phyloP scores from a whole-genome alignment of 1,140 invertebrate genomes.

The Apis cerana region DNA sequence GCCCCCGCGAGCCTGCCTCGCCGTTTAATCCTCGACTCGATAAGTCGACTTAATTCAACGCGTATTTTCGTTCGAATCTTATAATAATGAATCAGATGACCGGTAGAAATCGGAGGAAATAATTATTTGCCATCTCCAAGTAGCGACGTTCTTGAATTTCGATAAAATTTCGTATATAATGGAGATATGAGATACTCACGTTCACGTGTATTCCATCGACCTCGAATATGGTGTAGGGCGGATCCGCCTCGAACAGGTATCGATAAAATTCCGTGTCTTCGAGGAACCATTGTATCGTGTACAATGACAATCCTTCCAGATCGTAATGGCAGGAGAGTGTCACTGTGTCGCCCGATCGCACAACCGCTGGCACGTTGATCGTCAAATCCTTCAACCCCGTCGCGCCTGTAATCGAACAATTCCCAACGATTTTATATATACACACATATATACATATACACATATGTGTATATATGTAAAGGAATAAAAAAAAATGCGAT shows the following conservation, averaged over 20 bases:
- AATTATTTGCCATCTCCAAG: too few relatives aligned
- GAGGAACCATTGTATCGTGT: conserved; percentile 92
- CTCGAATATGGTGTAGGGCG: conserved; percentile 85
- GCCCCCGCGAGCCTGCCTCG: too few relatives aligned
- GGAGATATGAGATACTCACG: conserved; percentile 83
- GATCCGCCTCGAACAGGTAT: conserved; percentile 86
- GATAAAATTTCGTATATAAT: too few relatives aligned
- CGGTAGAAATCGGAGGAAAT: too few relatives aligned
- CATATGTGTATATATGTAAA: too few relatives aligned
- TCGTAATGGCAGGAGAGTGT: conserved; percentile 90
- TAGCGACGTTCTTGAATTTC: too few relatives aligned
- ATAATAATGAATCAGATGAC: too few relatives aligned
- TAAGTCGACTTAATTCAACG: neutral
- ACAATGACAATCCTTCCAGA: conserved; percentile 87
- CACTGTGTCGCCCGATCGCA: conserved; percentile 86
- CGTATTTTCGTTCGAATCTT: neutral
- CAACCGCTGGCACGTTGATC: conserved; percentile 88
- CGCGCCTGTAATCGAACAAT: conserved; percentile 81
- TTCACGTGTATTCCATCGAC: conserved; percentile 87
- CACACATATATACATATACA: too few relatives aligned
- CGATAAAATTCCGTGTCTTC: conserved; percentile 91
- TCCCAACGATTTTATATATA: neutral
- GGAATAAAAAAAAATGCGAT: neutral
- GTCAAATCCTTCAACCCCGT: conserved; percentile 86
- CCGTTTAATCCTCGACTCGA: neutral